Conservation (phyloP, 2,113 vertebrate species). For the Equus quagga region DNA sequence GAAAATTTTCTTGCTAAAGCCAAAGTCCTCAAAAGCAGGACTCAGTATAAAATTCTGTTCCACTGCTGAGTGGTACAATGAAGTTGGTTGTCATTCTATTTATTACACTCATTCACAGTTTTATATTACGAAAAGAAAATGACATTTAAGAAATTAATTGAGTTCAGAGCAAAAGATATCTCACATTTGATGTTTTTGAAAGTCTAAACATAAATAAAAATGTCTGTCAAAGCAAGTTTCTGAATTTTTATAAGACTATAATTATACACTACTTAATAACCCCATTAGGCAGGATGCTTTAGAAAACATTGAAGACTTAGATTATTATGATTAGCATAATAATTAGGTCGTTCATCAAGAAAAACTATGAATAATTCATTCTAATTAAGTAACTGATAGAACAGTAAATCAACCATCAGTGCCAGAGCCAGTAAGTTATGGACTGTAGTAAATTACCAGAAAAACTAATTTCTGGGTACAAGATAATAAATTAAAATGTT, state of each 20-base stretch:
- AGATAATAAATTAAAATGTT: constrained; percentile 80
- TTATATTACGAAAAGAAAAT: constrained; percentile 61
- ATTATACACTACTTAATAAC: constrained; percentile 80
- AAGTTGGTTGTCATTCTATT: constrained; percentile 48
- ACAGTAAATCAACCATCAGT: constrained; percentile 78
- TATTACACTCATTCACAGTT: constrained; percentile 57
- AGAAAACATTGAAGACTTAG: constrained; percentile 83
- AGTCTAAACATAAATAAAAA: constrained; percentile 63
- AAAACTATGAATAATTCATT: constrained; percentile 86
- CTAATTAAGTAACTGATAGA: constrained; percentile 85
- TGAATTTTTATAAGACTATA: constrained; percentile 76
- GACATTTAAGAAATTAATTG: constrained; percentile 69
- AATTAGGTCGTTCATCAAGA: constrained; percentile 80
- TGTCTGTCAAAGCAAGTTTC: constrained; percentile 51
- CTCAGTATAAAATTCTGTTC: constrained; percentile 9
- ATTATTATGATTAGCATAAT: constrained; percentile 81
- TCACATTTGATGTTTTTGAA: constrained; percentile 28
- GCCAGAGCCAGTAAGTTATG: constrained; percentile 65
- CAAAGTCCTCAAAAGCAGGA: constrained; percentile 35
- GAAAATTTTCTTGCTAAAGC: not conserved
- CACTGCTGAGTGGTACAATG: not conserved
- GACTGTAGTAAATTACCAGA: constrained; percentile 70
- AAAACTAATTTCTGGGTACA: constrained; percentile 75
- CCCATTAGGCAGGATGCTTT: constrained; percentile 80
- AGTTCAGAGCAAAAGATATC: not conserved